These are phyloP conservation scores for Tricholaema leucomelas DNA, from an alignment of 2,113 vertebrate species.

Conservation along the genomic window DNA sequence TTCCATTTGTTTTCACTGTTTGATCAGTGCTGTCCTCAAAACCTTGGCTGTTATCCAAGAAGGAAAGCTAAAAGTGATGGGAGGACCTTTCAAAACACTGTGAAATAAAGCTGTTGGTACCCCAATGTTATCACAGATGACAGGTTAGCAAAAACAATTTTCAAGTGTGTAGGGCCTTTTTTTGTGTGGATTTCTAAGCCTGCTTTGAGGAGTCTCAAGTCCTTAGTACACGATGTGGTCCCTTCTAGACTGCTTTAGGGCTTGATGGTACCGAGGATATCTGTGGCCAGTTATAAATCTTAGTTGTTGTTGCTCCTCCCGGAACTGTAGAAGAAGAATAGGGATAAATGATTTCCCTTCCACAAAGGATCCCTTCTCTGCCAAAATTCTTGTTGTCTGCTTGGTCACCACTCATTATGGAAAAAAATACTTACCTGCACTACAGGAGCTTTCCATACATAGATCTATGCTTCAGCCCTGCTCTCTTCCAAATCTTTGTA, in stretches of 20 bases:
- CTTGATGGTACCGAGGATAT: background rate
- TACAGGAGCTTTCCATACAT: slow-evolving; percentile 40
- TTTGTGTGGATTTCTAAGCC: background rate
- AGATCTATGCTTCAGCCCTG: background rate
- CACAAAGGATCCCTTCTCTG: slow-evolving; percentile 25
- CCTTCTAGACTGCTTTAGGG: background rate
- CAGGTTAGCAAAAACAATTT: background rate
- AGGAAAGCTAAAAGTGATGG: background rate
- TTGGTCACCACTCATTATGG: background rate
- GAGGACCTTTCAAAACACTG: slow-evolving; percentile 15
- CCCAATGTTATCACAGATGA: background rate
- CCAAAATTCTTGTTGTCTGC: background rate
- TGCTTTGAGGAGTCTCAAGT: background rate
- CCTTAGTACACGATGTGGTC: background rate
- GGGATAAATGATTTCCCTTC: background rate
- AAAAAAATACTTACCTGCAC: background rate
- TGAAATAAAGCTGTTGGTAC: slow-evolving; percentile 18
- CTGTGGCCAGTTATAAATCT: slow-evolving; percentile 22
- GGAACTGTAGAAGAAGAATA: background rate
- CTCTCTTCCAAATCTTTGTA: background rate
- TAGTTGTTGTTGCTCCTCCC: background rate
- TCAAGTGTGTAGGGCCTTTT: background rate
- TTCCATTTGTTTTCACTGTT: slow-evolving; percentile 68
- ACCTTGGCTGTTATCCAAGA: slow-evolving; percentile 51
- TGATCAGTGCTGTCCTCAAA: slow-evolving; percentile 55